These are phyloP conservation scores for Manis javanica DNA, from an alignment of 2,797 vertebrate genomes.

Conservation along the genomic window DNA sequence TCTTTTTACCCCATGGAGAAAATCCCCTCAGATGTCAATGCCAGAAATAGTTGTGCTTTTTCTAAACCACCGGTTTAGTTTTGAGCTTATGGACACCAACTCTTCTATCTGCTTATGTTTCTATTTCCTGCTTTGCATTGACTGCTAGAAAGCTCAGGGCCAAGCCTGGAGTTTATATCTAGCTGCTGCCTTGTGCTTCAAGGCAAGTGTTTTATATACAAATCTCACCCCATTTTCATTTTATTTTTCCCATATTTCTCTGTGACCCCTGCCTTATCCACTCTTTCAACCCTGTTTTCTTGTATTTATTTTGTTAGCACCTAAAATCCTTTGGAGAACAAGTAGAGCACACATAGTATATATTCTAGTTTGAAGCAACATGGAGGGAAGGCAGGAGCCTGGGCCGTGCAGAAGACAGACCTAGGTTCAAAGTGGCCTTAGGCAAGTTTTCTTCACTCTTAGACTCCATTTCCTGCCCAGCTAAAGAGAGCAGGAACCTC, in stretches of 20 bases:
- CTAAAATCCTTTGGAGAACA: background rate
- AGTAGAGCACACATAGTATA: background rate
- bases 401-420: background rate
- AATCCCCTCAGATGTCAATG: background rate
- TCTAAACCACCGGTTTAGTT: background rate
- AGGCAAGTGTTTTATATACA: background rate
- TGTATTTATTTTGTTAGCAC: constrained; percentile 10
- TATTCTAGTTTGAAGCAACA: background rate
- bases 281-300: background rate
- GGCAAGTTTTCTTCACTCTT: background rate
- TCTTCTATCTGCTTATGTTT: background rate
- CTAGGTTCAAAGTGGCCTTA: background rate
- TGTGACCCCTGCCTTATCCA: background rate
- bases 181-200: background rate
- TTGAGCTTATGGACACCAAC: background rate
- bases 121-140: background rate
- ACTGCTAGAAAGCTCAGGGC: background rate
- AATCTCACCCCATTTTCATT: background rate
- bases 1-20: background rate
- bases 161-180: background rate
- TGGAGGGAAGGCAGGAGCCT: background rate
- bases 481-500: background rate
- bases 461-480: background rate
- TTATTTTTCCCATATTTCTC: constrained; percentile 26
- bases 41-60: background rate